Evolutionary conservation across 1,140 invertebrate species (phyloP), one percentile per base, ranked within the genome.

Genomic region (Drosophila athabasca): DNA sequence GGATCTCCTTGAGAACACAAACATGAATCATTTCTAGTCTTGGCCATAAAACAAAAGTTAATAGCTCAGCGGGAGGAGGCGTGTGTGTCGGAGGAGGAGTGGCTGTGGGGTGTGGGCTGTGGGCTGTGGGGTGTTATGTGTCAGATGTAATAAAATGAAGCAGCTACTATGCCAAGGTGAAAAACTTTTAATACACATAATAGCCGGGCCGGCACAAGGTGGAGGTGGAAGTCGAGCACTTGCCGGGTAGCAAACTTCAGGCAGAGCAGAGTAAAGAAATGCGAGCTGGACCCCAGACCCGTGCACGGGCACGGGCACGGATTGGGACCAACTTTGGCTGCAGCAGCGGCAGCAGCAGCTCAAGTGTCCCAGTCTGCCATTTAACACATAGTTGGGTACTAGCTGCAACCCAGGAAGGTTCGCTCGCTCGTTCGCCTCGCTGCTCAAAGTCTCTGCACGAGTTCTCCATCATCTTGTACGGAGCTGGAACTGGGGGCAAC

Each of bases 111-210:
- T 19, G 17, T 19, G 26, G 57, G 50, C 8, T 0, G 31, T 35
- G 9, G 13, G 39, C 8, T 51, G 46, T 17, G 48, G 35, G 73
- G 76, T 59, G 76, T 79, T 65, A 68, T 67, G 62, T 85, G 77
- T 77, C 76, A 70, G 81, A 62, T 74, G 82, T 87, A 79, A 87
- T 87, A 87, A 88, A 88, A 87, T 85, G 81, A 80, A 77, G 76
- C 81, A 84, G 76, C 70, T 69, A 64, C 70, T 70, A 39, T 75
- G 64, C 60, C 58, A 64, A 75, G 71, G 71, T 88, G 68, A 87
- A 88, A 89, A 88, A 88, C 67, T 88, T 88, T 88, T 88, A 88
- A 88, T 88, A 89, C 84, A 89, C 79, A 88, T 88, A 83, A 88
- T 88, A 88, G 84, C 76, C 72, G 26, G 60, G 84, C 83, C 79